A percentile compares a stretch with the other conserved stretches of the same genome.
Evolutionary conservation across 2,113 vertebrate species (phyloP).

Genomic region (Dasypus novemcinctus): DNA sequence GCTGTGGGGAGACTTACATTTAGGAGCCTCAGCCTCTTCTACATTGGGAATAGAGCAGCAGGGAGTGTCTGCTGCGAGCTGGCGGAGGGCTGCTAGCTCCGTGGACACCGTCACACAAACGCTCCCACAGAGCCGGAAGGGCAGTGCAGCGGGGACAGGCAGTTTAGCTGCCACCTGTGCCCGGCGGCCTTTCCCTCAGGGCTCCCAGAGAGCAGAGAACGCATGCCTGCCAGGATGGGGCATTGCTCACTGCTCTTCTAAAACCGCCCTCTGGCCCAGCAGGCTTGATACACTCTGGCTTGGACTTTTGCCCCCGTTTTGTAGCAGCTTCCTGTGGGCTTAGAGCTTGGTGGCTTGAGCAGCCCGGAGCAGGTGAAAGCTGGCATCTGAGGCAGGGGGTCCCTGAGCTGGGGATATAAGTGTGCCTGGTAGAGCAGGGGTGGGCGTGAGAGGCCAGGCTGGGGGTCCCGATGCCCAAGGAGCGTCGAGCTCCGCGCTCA

Average conservation of each 20-base stretch:
- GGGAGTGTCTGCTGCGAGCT: accelerated
- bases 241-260: no score
- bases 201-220: neutral
- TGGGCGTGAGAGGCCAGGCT: accelerated
- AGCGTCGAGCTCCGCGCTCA: neutral
- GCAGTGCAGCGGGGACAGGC: no score
- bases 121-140: no score
- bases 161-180: accelerated
- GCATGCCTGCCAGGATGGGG: accelerated
- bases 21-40: neutral
- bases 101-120: no score
- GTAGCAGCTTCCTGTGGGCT: neutral
- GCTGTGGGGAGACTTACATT: accelerated
- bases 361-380: neutral
- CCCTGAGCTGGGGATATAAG: accelerated
- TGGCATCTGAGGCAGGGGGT: accelerated
- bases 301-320: neutral
- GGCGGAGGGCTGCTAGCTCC: accelerated
- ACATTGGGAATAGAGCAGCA: neutral
- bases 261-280: neutral
- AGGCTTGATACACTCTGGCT: neutral
- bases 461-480: accelerated
- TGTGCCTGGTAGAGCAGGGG: neutral
- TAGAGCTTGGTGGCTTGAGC: neutral
- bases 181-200: neutral